phyloP scores from a whole-genome alignment of 1,140 invertebrate species.

The Musca domestica region DNA sequence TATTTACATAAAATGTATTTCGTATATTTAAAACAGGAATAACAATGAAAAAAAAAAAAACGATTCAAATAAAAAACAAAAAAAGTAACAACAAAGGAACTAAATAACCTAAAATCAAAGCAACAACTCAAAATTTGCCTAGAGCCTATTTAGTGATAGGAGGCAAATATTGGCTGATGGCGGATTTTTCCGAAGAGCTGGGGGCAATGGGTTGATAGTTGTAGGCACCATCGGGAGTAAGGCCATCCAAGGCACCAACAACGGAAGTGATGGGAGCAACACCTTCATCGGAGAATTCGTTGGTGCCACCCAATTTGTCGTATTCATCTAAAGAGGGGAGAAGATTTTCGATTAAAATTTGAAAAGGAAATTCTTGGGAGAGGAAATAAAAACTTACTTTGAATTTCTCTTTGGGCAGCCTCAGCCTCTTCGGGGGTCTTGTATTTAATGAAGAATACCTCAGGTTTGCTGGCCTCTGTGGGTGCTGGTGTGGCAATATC shows the following conservation, averaged over 20 bases:
- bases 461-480: constrained; percentile 69
- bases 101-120: background rate
- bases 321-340: constrained; percentile 35
- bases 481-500: constrained; percentile 71
- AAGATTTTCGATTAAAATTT: background rate
- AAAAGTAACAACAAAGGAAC: constrained; percentile 14
- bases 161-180: constrained; percentile 24
- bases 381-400: constrained; percentile 31
- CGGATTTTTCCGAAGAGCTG: constrained; percentile 7
- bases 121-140: background rate
- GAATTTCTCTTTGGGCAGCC: constrained; percentile 50
- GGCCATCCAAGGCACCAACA: constrained; percentile 46
- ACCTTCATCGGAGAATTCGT: constrained; percentile 47
- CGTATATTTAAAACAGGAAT: background rate
- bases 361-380: background rate
- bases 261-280: constrained; percentile 48
- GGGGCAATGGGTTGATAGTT: constrained; percentile 43
- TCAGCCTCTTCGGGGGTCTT: constrained; percentile 64
- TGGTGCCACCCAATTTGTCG: constrained; percentile 49
- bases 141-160: constrained; percentile 3
- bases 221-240: constrained; percentile 49
- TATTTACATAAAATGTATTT: constrained; percentile 12
- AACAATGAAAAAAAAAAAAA: constrained; percentile 21
- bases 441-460: constrained; percentile 75
- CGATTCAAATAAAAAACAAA: constrained; percentile 25